Evolutionary conservation across 2,113 vertebrate species (phyloP), one percentile per base, ranked within the genome.

Genomic region (Litocranius walleri): DNA sequence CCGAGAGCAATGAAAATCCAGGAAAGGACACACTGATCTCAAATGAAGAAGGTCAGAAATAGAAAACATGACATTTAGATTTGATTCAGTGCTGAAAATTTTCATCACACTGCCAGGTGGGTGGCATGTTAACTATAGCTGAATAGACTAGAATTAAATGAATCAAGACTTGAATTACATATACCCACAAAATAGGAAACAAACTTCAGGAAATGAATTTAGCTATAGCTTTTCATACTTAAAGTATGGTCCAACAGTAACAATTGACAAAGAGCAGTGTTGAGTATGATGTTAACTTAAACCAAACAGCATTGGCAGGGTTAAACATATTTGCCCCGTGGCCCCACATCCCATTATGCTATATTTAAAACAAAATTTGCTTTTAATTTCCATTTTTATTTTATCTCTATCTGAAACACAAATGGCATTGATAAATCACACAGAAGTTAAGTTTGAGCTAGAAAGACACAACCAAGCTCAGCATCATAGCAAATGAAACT

Each of bases 181-280:
- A 16, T 43, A 48, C 16, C 33, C 4, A 62, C 59, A 13, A 90
- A 71, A 71, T 12, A 86, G 54, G 27, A 96, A 27, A 23, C 90
- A 45, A 57, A 50, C 3, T 82, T 77, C 64, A 17, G 16, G 45
- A 89, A 89, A 74, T 74, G 19, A 81, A 57, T 3, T 50, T 29
- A 83, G 29, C 19, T 78, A 0, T 56, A 61, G 12, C 29, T 59
- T 92, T 27, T 50, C 57, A 33, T 84, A 80, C 40, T 88, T 83
- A 54, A 54, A 77, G 30, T 59, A 43, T n/a, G 4, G 3, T 4
- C 33, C 52, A 88, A 14, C 5, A 43, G 12, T 48, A 91, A 98
- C 92, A 84, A 94, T 81, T 96, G 97, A 97, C 91, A 97, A 77
- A 96, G 6, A 77, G 0, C 7, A 74, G 52, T 85, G 74, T 96